A percentile compares a stretch with the other conserved stretches of the same genome.
Evolutionary conservation across 2,888 invertebrate species (phyloP).

Genomic region (Spilosoma lubricipeda): DNA sequence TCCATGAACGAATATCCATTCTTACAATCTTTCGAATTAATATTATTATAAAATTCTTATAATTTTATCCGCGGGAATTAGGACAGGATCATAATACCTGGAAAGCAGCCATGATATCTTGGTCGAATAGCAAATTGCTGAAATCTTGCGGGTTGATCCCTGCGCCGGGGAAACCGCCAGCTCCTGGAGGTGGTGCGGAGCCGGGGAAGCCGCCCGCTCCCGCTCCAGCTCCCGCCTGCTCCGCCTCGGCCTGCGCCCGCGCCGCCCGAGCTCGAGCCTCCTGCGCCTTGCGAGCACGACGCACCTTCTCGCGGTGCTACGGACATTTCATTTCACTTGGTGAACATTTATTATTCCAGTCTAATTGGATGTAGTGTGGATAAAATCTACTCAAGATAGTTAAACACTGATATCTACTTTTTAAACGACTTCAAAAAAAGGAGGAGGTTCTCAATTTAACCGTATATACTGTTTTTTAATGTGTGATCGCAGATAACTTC

Average conservation of each 20-base stretch:
- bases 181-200: conserved; percentile 23
- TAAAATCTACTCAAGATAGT: too few relatives aligned
- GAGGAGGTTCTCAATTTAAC: too few relatives aligned
- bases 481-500: too few relatives aligned
- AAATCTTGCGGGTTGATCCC: conserved; percentile 77
- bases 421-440: too few relatives aligned
- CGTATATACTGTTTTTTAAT: too few relatives aligned
- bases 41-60: too few relatives aligned
- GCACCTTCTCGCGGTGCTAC: conserved; percentile 76
- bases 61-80: too few relatives aligned
- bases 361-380: too few relatives aligned
- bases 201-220: conserved; percentile 58
- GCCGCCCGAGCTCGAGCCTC: conserved; percentile 38
- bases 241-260: conserved; percentile 77
- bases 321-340: neutral
- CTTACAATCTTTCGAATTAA: too few relatives aligned
- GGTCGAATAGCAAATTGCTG: conserved; percentile 89
- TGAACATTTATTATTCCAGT: neutral
- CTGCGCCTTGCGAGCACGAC: too few relatives aligned
- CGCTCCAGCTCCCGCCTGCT: conserved; percentile 72
- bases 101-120: conserved; percentile 91
- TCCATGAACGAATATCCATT: too few relatives aligned
- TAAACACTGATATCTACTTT: too few relatives aligned
- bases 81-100: conserved; percentile 74
- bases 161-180: conserved; percentile 57